Base-by-base conservation (phyloP, 2,888 invertebrate genomes). In the Apodemia duryi region DNA sequence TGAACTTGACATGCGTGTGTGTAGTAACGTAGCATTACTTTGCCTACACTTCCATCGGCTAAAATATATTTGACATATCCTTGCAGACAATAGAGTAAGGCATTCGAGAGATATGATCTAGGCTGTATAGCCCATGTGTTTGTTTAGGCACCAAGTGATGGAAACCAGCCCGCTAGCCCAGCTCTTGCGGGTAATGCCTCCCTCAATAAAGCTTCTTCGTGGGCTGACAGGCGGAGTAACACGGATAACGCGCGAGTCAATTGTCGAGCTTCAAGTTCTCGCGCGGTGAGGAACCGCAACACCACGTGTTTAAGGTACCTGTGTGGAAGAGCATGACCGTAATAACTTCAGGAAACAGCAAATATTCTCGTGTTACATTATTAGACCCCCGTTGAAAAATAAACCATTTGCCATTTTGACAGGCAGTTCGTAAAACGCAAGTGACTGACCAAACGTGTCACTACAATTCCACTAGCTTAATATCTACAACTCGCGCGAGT, bases 241-340 rank as follows among this genome's bases (percentile, higher is more conserved):
- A 96, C 96, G 0, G 97, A 94, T 2, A 98, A 96, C 1, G 98
- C 98, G 77, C 96, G 94, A 13, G 97, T 97, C 77, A 98, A 91
- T 84, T 98, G 98, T 32, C 97, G 93, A 54, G 98, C 98, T 93
- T 98, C 95, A 46, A 95, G 82, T 86, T 98, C 98, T 70, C 97
- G 93, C 80, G 97, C 95, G 0, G 98, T 98, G 76, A 98, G 93
- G 86, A 98, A 98, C 81, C 98, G 97, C 3, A 98, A 95, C 69
- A 98, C 95, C 70, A 98, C 98, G 88, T 98, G 98, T 80, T 98
- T 98, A 67, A 98, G 92, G 84, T 98, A 98, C 62, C 91, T 91
- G 77, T 0, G 65, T 49, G 49, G 13, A 49, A 49, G 1, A 49
- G n/a, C n/a, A 49, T 6, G 13, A 49, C 6, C 6, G 4, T 13